phyloP scores from a whole-genome alignment of 2,797 vertebrate species.

The Glossophaga mutica region DNA sequence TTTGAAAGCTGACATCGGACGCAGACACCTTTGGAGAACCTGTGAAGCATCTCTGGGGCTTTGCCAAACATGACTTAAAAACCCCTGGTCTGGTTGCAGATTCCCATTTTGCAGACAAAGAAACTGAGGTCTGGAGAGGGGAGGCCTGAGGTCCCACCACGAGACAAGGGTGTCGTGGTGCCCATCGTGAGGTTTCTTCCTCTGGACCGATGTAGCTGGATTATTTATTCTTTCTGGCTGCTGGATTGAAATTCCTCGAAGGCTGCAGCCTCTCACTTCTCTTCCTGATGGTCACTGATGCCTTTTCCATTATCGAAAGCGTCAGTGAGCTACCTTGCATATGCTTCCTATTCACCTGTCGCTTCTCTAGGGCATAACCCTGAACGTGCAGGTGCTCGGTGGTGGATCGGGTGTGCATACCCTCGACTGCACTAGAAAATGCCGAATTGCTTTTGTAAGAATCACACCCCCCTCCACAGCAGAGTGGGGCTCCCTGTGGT shows the following conservation, averaged over 20 bases:
- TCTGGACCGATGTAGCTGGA: not conserved
- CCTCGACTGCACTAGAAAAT: not conserved
- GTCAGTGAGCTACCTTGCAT: not conserved
- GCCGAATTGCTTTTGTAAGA: not conserved
- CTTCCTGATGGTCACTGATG: not conserved
- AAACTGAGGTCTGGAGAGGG: not conserved
- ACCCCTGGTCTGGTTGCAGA: not conserved
- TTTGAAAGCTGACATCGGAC: not conserved
- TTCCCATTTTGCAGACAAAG: not conserved
- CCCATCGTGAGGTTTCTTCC: not conserved
- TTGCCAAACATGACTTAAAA: not conserved
- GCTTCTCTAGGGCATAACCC: not conserved
- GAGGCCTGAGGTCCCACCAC: not conserved
- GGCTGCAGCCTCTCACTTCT: not conserved
- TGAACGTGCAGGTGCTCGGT: not conserved
- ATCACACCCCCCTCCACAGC: not conserved
- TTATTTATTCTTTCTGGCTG: not conserved
- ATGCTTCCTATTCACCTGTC: not conserved
- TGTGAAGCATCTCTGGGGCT: not conserved
- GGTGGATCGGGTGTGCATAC: too few species aligned
- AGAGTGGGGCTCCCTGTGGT: fast-evolving
- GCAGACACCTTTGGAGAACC: not conserved
- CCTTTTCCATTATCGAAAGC: not conserved
- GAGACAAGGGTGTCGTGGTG: not conserved
- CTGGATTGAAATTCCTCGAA: not conserved